Percentiles rank a stretch among this genome's conserved stretches.
phyloP scores from a whole-genome alignment of 2,888 invertebrate genomes.

The Lordiphosa fenestrarum region DNA sequence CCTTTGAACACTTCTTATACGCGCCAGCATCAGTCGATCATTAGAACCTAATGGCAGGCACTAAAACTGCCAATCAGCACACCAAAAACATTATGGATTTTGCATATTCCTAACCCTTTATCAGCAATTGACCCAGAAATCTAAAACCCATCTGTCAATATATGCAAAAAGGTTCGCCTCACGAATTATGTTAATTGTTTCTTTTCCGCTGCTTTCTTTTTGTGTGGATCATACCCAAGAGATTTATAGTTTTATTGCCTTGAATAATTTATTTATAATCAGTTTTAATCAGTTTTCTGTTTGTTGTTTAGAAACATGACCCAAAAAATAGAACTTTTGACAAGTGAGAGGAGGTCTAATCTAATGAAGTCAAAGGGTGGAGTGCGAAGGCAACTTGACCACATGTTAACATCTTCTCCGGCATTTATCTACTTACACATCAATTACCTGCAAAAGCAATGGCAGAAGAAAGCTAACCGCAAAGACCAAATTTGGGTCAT shows the following conservation, averaged over 20 bases:
- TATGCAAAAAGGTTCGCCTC: slow-evolving; percentile 18
- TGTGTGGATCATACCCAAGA: slow-evolving; percentile 9
- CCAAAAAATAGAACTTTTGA: no score
- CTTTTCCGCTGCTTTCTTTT: slow-evolving; percentile 52
- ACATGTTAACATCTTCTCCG: no score
- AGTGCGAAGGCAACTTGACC: no score
- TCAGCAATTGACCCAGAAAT: slow-evolving; percentile 49
- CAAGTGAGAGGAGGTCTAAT: no score
- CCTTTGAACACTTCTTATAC: slow-evolving; percentile 69
- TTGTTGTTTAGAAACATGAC: no score
- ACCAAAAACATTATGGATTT: slow-evolving; percentile 20
- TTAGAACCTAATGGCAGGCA: slow-evolving; percentile 39
- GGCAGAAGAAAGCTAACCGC: no score
- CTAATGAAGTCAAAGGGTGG: no score
- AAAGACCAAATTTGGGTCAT: no score
- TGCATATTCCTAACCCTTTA: slow-evolving; percentile 38
- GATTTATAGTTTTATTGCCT: slow-evolving; percentile 51
- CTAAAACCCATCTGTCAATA: slow-evolving; percentile 58
- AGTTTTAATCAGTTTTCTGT: no score
- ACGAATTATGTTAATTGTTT: slow-evolving; percentile 59
- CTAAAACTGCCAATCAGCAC: slow-evolving; percentile 47
- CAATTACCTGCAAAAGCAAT: no score
- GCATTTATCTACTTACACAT: no score
- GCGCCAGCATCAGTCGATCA: slow-evolving; percentile 24
- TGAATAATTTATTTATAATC: slow-evolving; percentile 1